A percentile compares a stretch with the other conserved stretches of the same genome.
Evolutionary conservation across 2,888 invertebrate genomes (phyloP).

Genomic region (Smittia sp.): DNA sequence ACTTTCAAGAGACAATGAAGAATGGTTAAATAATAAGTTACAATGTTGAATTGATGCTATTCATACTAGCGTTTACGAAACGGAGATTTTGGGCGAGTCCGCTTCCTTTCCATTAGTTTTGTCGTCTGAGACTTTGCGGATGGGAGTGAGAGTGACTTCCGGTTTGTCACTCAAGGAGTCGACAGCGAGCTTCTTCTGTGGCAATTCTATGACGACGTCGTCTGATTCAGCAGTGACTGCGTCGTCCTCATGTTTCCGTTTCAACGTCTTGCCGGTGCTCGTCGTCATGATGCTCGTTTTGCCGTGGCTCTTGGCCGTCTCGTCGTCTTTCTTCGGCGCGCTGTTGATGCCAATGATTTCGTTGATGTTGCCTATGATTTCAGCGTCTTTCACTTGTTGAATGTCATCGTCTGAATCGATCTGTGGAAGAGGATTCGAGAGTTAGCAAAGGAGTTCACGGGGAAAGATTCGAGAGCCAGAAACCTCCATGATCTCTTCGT

Average conservation of each 20-base stretch:
- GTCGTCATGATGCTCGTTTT: slow-evolving; percentile 39
- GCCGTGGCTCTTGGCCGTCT: background rate
- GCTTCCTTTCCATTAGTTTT: slow-evolving; percentile 11
- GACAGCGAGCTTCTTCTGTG: slow-evolving; percentile 14
- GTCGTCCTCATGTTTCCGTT: slow-evolving; percentile 27
- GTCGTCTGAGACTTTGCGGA: background rate
- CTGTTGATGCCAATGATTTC: slow-evolving; percentile 21
- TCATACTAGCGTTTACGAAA: background rate
- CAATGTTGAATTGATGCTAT: background rate
- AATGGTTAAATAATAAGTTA: too few relatives aligned
- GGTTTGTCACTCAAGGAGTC: slow-evolving; percentile 23
- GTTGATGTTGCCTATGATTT: slow-evolving; percentile 7
- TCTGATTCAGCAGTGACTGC: background rate
- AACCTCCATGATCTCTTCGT: slow-evolving; percentile 47
- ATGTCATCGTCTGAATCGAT: slow-evolving; percentile 28
- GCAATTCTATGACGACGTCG: background rate
- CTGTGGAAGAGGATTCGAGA: background rate
- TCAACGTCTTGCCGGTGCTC: slow-evolving; percentile 20
- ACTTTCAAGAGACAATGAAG: too few relatives aligned
- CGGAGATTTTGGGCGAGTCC: background rate
- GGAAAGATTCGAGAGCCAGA: slow-evolving; percentile 27
- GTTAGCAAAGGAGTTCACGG: too few relatives aligned
- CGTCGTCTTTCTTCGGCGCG: background rate
- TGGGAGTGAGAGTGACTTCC: slow-evolving; percentile 30
- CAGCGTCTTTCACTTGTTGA: background rate